Evolutionary conservation across 1,140 invertebrate species (phyloP).

Genomic region (Metaphire vulgaris): DNA sequence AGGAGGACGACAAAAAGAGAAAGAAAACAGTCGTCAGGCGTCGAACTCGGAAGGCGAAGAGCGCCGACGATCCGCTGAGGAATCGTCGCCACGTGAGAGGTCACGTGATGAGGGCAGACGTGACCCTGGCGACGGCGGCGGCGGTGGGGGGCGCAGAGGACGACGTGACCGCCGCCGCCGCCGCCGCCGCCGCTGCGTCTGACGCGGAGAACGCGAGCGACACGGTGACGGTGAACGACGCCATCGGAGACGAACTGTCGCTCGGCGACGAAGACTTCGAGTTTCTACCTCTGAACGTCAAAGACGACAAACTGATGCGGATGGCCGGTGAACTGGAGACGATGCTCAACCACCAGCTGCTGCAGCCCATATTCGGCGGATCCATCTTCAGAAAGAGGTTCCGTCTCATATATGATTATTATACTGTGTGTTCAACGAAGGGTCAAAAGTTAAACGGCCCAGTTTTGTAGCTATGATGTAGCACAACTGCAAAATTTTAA

Average conservation of each 20-base stretch:
- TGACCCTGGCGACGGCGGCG: background rate
- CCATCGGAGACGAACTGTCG: constrained; percentile 22
- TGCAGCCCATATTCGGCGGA: constrained; percentile 38
- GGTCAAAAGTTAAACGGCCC: too few species aligned
- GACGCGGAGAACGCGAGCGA: background rate
- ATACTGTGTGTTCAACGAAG: background rate
- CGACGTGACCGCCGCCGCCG: too few species aligned
- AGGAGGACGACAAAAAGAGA: too few species aligned
- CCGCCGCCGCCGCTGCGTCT: background rate
- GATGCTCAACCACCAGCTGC: constrained; percentile 40
- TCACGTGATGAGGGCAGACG: background rate
- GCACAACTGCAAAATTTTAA: too few species aligned
- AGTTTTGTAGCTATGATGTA: too few species aligned
- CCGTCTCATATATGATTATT: background rate
- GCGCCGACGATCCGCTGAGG: background rate
- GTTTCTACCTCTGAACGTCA: constrained; percentile 22
- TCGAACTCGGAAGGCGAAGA: background rate
- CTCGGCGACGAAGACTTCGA: constrained; percentile 27
- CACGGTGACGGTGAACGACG: constrained; percentile 21
- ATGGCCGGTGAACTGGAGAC: constrained; percentile 44
- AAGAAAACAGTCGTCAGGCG: too few species aligned
- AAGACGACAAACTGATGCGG: constrained; percentile 40
- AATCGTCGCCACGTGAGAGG: background rate
- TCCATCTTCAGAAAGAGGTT: constrained; percentile 28
- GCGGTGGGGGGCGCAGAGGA: background rate